Percentiles rank a stretch among this genome's conserved stretches.
Evolutionary conservation across 2,888 invertebrate genomes (phyloP).

Genomic region (Tetramorium bicarinatum): DNA sequence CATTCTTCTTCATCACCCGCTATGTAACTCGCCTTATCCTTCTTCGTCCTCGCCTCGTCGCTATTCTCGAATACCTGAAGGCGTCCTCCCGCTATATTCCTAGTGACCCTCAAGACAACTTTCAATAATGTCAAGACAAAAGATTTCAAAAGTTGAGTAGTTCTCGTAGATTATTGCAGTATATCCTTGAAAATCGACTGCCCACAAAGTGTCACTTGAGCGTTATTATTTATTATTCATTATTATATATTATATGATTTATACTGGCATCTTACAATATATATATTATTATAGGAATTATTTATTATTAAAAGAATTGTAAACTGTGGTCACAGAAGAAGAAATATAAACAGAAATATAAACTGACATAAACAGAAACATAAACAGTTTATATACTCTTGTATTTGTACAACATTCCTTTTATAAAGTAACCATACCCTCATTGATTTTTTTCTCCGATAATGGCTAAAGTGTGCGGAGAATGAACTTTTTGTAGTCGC

Average conservation of each 20-base stretch:
- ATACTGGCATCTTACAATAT: not conserved
- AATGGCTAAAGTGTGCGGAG: not conserved
- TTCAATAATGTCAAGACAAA: conserved; percentile 83
- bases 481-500: conserved; percentile 11
- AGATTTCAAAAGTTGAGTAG: conserved; percentile 74
- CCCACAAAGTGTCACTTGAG: not conserved
- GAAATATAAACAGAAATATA: not conserved
- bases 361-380: not conserved
- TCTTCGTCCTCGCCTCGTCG: conserved; percentile 70
- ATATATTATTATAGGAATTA: not conserved
- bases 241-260: not conserved
- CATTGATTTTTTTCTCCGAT: not conserved
- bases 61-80: conserved; percentile 77
- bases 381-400: not conserved
- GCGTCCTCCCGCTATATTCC: conserved; percentile 83
- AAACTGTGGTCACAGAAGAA: not conserved
- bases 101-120: conserved; percentile 83
- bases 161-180: conserved; percentile 30
- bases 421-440: not conserved
- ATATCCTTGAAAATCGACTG: conserved; percentile 31
- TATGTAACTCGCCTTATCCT: conserved; percentile 65
- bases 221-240: not conserved
- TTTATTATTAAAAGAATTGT: not conserved
- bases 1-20: conserved; percentile 70
- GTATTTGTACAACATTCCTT: not conserved